Evolutionary conservation across 53 echinoderm and acorn worm species (phyloP), one percentile per base, ranked within the genome.

Genomic region (Temnopleurus reevesii): DNA sequence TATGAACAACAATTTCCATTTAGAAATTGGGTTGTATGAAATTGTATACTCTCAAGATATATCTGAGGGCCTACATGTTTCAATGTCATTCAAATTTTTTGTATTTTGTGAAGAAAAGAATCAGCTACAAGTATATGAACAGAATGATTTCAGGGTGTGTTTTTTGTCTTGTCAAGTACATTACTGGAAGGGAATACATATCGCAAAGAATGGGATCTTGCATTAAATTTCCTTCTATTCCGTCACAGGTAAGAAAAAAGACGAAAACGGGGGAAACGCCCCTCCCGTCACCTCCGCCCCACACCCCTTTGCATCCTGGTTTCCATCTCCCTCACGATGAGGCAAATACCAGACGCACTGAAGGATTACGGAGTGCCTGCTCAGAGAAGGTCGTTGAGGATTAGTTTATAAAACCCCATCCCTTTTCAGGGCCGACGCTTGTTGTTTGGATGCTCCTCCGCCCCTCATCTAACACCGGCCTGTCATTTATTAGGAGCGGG

Each of bases 341-440:
- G 7, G 77, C 77, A 47, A 55, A 83, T 83, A 56, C 83, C 83
- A 83, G 56, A 54, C 83, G 83, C 83, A 36, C 12, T 34, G 47
- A 19, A 46, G 88, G 88, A 87, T 87, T 87, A 87, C 47, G 34
- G 19, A 46, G 51, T 47, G 88, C 51, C 88, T 87, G 51, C 47
- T 53, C 18, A 46, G 47, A 65, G 71, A 87, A 87, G 88, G 88
- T 87, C 88, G 46, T n/a, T 17, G 33, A 30, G 88, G 88, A 87
- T 87, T 87, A 87, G 66, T 53, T 27, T 31, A 87, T 47, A 87
- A 66, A 66, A 51, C 59, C 71, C 51, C 85, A 85, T 60, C 85
- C 71, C 36, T 34, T 87, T 66, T 71, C 65, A 87, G 53, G 88
- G 65, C 29, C 54, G 86, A 58, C 60, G 86, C 86, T 60, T 85